These are phyloP conservation scores for Mythimna impura DNA, from an alignment of 2,888 invertebrate species.

Conservation along the genomic window DNA sequence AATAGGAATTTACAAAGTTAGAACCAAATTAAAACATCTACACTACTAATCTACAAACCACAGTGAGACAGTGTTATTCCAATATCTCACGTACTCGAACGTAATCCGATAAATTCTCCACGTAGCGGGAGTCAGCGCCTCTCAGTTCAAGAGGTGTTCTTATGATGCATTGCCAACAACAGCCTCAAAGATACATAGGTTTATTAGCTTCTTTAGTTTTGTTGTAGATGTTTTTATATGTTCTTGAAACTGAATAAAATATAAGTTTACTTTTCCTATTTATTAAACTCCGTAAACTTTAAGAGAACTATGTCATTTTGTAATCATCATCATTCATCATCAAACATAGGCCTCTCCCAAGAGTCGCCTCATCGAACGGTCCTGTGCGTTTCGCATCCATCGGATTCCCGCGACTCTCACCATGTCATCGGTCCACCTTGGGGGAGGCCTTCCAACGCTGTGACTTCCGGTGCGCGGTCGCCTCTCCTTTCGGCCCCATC, in stretches of 20 bases:
- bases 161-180: slow-evolving; percentile 47
- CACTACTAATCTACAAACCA: neutral
- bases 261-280: no score
- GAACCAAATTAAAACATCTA: neutral
- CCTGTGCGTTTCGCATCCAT: no score
- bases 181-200: slow-evolving; percentile 23
- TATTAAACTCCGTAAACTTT: no score
- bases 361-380: no score
- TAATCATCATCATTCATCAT: no score
- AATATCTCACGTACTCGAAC: slow-evolving; percentile 16
- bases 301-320: no score
- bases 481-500: no score
- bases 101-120: slow-evolving; percentile 51
- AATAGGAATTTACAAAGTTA: neutral
- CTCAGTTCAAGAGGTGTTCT: slow-evolving; percentile 38
- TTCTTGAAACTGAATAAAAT: neutral
- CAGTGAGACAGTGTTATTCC: neutral
- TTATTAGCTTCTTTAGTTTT: slow-evolving; percentile 9
- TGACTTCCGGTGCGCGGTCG: no score
- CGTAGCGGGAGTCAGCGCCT: slow-evolving; percentile 55
- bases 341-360: no score
- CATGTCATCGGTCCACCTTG: no score
- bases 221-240: neutral
- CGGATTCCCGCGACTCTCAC: no score
- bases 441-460: no score